Percentiles rank a stretch among this genome's conserved stretches.
These are phyloP conservation scores for Aphidius colemani DNA, from an alignment of 2,888 invertebrate genomes.

Conservation along the genomic window DNA sequence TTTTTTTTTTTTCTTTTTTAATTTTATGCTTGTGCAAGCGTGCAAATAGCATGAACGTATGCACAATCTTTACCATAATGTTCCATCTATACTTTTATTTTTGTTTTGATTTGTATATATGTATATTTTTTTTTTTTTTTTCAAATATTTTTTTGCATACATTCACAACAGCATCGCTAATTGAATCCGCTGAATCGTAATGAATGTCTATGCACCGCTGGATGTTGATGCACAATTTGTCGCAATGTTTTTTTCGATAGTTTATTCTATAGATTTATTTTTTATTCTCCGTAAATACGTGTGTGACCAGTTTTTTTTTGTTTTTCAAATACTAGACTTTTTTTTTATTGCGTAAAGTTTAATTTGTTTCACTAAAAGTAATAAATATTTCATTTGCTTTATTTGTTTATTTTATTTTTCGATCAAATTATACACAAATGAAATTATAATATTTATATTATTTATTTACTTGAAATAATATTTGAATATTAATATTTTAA, in stretches of 20 bases:
- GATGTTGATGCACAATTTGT: slow-evolving; percentile 13
- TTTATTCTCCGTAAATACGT: not conserved
- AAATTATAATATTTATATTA: not conserved
- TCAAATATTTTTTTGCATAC: no score
- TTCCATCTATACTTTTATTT: no score
- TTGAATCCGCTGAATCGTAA: slow-evolving; percentile 16
- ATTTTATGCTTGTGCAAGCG: slow-evolving; percentile 6
- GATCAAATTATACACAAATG: not conserved
- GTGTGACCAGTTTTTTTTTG: not conserved
- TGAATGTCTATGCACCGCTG: slow-evolving; percentile 14
- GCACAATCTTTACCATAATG: no score
- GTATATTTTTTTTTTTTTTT: no score
- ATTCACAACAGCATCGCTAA: slow-evolving; percentile 5
- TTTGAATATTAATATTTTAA: not conserved
- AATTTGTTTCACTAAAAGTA: no score
- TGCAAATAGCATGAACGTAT: no score
- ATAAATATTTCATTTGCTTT: no score
- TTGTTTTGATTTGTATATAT: no score
- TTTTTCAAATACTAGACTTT: no score
- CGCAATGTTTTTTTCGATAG: not conserved
- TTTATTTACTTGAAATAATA: not conserved
- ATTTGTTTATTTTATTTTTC: no score
- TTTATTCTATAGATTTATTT: not conserved
- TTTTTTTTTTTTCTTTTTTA: slow-evolving; percentile 6
- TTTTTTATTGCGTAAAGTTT: no score